These are phyloP conservation scores for Melanerpes aurifrons DNA, from an alignment of 2,113 vertebrate species.

Conservation along the genomic window DNA sequence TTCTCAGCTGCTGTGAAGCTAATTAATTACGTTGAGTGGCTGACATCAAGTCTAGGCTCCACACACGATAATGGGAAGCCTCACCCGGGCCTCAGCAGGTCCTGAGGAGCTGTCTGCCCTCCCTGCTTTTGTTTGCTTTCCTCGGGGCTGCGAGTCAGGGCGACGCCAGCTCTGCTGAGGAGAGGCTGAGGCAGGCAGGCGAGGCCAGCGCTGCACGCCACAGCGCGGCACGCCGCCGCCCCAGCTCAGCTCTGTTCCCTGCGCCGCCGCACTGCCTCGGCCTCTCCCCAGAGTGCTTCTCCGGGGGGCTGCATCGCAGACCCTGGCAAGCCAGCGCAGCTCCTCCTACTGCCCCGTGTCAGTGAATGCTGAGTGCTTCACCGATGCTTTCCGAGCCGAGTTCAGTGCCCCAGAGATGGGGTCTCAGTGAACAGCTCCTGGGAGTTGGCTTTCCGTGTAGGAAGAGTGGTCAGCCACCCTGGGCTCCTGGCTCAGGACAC, in stretches of 20 bases:
- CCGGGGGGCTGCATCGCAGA: accelerated
- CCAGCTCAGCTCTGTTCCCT: background rate
- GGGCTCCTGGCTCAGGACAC: background rate
- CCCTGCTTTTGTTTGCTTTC: background rate
- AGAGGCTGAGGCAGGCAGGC: background rate
- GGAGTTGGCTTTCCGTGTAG: accelerated
- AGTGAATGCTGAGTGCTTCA: background rate
- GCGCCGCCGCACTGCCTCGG: accelerated
- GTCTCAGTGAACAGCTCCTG: accelerated
- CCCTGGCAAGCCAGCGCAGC: background rate
- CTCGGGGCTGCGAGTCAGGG: background rate
- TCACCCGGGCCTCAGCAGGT: background rate
- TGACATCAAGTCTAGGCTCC: background rate
- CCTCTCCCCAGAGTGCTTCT: background rate
- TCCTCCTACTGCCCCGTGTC: accelerated
- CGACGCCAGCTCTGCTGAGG: background rate
- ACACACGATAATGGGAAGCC: background rate
- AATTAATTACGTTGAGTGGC: conserved; percentile 19
- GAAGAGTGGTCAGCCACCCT: background rate
- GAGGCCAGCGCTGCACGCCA: background rate
- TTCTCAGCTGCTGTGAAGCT: conserved; percentile 29
- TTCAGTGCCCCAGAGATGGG: accelerated
- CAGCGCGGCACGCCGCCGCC: background rate
- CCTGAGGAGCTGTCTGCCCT: background rate
- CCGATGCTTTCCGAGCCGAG: background rate